phyloP scores from a whole-genome alignment of 1,140 invertebrate species.

The Pseudomyrmex cubaensis region DNA sequence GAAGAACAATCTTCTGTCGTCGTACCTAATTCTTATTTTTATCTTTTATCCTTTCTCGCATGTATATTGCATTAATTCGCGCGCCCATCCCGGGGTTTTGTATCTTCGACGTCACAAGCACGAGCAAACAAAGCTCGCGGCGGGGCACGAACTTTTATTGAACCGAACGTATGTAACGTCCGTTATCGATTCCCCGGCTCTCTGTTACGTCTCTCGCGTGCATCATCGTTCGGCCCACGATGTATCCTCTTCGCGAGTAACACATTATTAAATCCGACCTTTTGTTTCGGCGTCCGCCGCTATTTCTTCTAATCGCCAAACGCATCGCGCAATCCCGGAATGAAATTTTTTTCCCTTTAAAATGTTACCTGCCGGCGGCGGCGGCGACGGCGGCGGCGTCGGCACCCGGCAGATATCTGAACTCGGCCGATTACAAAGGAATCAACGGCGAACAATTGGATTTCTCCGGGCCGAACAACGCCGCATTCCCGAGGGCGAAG shows the following conservation, averaged over 20 bases:
- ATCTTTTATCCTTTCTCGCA: not conserved
- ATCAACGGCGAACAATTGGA: slow-evolving; percentile 59
- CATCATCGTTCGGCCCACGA: not conserved
- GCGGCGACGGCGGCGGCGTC: not conserved
- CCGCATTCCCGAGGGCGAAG: slow-evolving; percentile 58
- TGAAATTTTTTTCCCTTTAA: slow-evolving; percentile 47
- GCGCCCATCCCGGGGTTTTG: not conserved
- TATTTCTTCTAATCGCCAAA: slow-evolving; percentile 12
- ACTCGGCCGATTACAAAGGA: slow-evolving; percentile 58
- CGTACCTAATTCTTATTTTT: too few relatives aligned
- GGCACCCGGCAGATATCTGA: slow-evolving; percentile 31
- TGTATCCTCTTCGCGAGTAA: slow-evolving; percentile 24
- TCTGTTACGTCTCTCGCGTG: slow-evolving; percentile 12
- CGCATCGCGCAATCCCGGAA: slow-evolving; percentile 33
- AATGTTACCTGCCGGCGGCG: slow-evolving; percentile 38
- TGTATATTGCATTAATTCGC: slow-evolving; percentile 39
- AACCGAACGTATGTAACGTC: slow-evolving; percentile 14
- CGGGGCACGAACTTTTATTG: slow-evolving; percentile 46
- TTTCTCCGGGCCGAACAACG: slow-evolving; percentile 49
- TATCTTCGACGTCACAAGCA: slow-evolving; percentile 41
- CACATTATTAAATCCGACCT: slow-evolving; percentile 50
- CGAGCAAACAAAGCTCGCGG: slow-evolving; percentile 12
- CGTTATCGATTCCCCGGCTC: slow-evolving; percentile 8
- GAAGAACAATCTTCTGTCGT: slow-evolving; percentile 16
- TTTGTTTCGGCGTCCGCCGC: slow-evolving; percentile 23